Evolutionary conservation across 2,797 vertebrate species (phyloP).

Genomic region (Megalops cyprinoides): DNA sequence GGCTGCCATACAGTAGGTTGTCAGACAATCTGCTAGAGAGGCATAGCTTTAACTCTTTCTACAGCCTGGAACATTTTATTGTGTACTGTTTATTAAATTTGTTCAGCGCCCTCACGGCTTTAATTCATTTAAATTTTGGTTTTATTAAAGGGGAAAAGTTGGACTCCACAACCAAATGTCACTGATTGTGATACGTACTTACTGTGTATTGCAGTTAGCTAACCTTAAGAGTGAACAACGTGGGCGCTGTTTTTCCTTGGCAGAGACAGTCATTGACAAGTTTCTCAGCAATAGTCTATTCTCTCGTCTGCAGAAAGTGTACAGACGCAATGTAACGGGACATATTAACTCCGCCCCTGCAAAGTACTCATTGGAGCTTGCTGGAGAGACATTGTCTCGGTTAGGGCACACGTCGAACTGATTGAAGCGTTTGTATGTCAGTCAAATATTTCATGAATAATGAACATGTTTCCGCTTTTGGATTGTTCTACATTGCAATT

Average conservation of each 20-base stretch:
- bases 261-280: too few relatives aligned
- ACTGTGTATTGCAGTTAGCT: not conserved
- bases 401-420: not conserved
- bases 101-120: not conserved
- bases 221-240: too few relatives aligned
- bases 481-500: conserved; percentile 28
- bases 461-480: not conserved
- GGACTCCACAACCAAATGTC: not conserved
- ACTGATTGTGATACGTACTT: not conserved
- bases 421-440: conserved; percentile 26
- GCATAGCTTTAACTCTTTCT: not conserved
- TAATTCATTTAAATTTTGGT: not conserved
- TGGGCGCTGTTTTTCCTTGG: too few relatives aligned
- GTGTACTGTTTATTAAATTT: not conserved
- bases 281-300: too few relatives aligned
- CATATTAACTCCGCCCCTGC: conserved; percentile 5
- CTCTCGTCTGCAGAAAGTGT: not conserved
- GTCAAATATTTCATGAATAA: conserved; percentile 9
- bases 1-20: not conserved
- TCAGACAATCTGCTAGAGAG: not conserved
- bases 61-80: not conserved
- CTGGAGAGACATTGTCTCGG: not conserved
- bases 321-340: conserved; percentile 16
- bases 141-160: not conserved
- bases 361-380: conserved; percentile 13